phyloP scores from a whole-genome alignment of 2,797 vertebrate species.

The Odontamblyopus rebecca region DNA sequence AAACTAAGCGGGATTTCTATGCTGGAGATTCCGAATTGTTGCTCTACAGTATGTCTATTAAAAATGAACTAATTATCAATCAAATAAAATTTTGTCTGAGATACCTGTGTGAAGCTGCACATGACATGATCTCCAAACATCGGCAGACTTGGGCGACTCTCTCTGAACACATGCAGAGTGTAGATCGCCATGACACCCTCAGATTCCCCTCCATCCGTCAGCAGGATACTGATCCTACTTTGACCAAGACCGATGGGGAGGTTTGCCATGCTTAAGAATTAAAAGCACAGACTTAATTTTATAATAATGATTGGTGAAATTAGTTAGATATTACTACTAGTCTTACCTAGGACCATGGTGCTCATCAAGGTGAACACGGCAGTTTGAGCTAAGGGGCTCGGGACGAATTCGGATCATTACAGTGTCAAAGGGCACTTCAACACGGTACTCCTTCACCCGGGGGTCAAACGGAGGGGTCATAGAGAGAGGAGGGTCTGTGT shows the following conservation, averaged over 20 bases:
- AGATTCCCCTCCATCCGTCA: conserved; percentile 73
- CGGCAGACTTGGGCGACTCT: conserved; percentile 90
- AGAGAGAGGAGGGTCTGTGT: conserved; percentile 84
- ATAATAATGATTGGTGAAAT: neutral
- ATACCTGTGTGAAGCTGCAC: conserved; percentile 91
- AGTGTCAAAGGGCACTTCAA: conserved; percentile 89
- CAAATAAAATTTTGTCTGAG: conserved; percentile 1
- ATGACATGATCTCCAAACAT: conserved; percentile 88
- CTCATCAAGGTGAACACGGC: conserved; percentile 84
- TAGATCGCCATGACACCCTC: conserved; percentile 81
- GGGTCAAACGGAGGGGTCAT: conserved; percentile 87
- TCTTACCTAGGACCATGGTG: conserved; percentile 85
- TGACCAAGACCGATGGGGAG: conserved; percentile 88
- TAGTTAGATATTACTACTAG: neutral
- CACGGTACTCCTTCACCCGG: conserved; percentile 84
- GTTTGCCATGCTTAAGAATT: conserved; percentile 76
- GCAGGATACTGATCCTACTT: conserved; percentile 84
- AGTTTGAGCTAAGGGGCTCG: conserved; percentile 77
- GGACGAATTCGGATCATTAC: conserved; percentile 84
- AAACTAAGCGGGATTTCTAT: too few species aligned
- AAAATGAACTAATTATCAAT: neutral
- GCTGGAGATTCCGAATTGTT: neutral
- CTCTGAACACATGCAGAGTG: conserved; percentile 85
- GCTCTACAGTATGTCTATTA: neutral
- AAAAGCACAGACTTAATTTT: neutral